These are phyloP conservation scores for Micrastur ruficollis DNA, from an alignment of 2,797 vertebrate genomes.

Conservation along the genomic window DNA sequence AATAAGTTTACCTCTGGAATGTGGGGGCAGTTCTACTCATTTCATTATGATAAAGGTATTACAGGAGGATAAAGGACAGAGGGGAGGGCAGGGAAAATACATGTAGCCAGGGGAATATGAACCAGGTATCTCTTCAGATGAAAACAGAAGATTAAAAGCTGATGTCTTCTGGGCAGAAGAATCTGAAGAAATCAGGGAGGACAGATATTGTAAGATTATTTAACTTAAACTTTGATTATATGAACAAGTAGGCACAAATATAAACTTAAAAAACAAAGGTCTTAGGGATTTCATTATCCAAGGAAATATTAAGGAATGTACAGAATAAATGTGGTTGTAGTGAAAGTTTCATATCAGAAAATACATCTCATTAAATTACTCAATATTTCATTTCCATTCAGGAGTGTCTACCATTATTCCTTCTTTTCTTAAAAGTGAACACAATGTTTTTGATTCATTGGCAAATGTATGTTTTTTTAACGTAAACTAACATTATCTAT, in stretches of 20 bases:
- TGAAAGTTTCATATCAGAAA: not conserved
- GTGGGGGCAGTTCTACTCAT: not conserved
- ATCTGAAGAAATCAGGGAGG: not conserved
- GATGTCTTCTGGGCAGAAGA: not conserved
- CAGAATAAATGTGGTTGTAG: not conserved
- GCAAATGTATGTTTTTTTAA: not conserved
- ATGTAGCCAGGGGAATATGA: not conserved
- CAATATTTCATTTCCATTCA: not conserved
- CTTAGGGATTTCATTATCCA: not conserved
- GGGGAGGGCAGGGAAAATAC: not conserved
- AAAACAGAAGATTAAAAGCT: not conserved
- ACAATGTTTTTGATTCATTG: rapidly evolving
- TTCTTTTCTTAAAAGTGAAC: not conserved
- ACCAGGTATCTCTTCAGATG: not conserved
- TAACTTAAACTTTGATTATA: not conserved
- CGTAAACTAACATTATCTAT: not conserved
- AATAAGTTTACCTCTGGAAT: not conserved
- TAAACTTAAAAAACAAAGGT: not conserved
- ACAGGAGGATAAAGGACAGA: not conserved
- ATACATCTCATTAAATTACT: not conserved
- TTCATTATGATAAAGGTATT: not conserved
- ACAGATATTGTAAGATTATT: not conserved
- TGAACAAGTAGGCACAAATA: not conserved
- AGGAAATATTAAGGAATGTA: not conserved
- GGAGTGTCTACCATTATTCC: not conserved